Conservation (phyloP, 2,797 vertebrate genomes). For the Heliangelus exortis region DNA sequence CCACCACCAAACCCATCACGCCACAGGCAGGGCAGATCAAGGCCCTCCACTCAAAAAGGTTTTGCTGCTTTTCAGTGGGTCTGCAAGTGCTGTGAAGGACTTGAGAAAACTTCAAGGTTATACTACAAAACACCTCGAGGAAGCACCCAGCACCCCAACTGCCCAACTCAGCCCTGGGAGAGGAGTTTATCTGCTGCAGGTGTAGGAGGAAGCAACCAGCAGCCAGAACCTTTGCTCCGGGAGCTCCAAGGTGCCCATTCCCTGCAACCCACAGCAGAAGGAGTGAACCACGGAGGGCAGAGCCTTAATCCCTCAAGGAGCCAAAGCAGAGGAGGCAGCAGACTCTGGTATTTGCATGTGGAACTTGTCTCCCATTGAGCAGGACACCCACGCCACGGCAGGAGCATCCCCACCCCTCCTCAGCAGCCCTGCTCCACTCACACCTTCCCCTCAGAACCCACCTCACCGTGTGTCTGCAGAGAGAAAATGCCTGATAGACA, state of each 20-base stretch:
- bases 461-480: accelerated
- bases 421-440: not conserved
- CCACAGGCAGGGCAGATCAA: accelerated
- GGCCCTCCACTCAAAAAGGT: accelerated
- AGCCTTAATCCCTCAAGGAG: not conserved
- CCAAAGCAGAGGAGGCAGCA: accelerated
- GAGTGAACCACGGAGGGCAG: too few relatives aligned
- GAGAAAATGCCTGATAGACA: not conserved
- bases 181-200: not conserved
- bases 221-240: not conserved
- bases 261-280: not conserved
- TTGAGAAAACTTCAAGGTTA: not conserved
- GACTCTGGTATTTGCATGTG: not conserved
- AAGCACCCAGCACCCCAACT: accelerated
- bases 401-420: not conserved
- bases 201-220: accelerated
- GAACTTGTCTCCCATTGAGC: accelerated
- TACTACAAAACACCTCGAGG: accelerated
- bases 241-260: not conserved
- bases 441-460: not conserved
- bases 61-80: not conserved
- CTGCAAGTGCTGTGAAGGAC: accelerated
- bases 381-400: accelerated
- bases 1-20: accelerated
- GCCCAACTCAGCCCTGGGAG: not conserved